A percentile compares a stretch with the other conserved stretches of the same genome.
phyloP scores from a whole-genome alignment of 2,113 vertebrate genomes.

The Cheirogaleus medius region DNA sequence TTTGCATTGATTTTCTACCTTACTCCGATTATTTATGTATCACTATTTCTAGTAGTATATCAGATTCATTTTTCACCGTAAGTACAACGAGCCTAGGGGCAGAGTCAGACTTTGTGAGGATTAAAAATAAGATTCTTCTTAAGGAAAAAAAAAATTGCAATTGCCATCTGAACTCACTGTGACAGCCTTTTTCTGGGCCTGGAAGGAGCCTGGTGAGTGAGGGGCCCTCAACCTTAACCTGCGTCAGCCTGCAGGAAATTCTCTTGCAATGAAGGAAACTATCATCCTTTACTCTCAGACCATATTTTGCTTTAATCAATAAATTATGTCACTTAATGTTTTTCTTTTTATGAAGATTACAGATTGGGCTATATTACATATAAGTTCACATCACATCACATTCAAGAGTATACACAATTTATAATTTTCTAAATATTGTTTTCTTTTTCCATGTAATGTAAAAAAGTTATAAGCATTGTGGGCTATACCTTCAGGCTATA shows the following conservation, averaged over 20 bases:
- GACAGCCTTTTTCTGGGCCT: neutral
- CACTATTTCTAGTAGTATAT: neutral
- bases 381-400: neutral
- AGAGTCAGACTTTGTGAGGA: neutral
- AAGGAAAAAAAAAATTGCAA: neutral
- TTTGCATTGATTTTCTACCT: neutral
- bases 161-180: neutral
- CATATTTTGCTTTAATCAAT: neutral
- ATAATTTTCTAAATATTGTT: neutral
- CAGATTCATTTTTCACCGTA: neutral
- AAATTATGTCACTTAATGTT: neutral
- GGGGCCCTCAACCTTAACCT: neutral
- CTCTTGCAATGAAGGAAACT: neutral
- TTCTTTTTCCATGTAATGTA: neutral
- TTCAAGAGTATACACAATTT: neutral
- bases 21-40: neutral
- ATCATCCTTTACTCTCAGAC: neutral
- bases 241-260: neutral
- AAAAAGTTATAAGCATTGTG: neutral
- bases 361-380: neutral
- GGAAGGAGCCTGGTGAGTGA: neutral
- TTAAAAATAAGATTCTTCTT: neutral
- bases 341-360: neutral
- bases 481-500: neutral
- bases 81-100: too few species aligned